Conservation (phyloP, 2,888 invertebrate genomes). For the Arrhopalites spinosus region DNA sequence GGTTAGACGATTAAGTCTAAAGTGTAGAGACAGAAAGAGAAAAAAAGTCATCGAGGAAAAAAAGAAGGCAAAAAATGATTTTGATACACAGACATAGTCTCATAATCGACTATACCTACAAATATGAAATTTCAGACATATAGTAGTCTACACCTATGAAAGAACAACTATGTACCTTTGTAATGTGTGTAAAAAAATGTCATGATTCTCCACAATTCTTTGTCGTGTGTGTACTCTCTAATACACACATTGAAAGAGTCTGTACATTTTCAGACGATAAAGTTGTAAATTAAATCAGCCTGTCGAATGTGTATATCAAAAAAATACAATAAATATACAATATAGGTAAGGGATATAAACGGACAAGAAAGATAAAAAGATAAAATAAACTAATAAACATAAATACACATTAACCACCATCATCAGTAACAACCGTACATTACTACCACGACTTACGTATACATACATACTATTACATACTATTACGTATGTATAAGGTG, state of each 20-base stretch:
- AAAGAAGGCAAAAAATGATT: not conserved
- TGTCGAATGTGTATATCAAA: not conserved
- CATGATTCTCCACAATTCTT: not conserved
- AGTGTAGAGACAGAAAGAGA: not conserved
- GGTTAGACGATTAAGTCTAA: not conserved
- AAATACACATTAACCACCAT: no score
- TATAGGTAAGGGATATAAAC: not conserved
- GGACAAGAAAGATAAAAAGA: not conserved
- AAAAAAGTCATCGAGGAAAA: not conserved
- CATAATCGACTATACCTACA: not conserved
- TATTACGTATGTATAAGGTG: no score
- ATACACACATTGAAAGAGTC: not conserved
- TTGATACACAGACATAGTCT: no score
- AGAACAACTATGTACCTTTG: no score
- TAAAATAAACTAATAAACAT: not conserved
- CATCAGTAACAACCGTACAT: no score
- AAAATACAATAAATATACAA: not conserved
- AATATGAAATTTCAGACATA: not conserved
- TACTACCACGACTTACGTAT: no score
- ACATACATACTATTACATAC: no score
- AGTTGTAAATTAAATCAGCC: not conserved
- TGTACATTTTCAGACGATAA: not conserved
- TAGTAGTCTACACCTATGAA: no score
- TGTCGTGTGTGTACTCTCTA: not conserved
- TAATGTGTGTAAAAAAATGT: conserved; percentile 20